Conservation (phyloP, 2,888 invertebrate species). For the Dolichomitus sp. region DNA sequence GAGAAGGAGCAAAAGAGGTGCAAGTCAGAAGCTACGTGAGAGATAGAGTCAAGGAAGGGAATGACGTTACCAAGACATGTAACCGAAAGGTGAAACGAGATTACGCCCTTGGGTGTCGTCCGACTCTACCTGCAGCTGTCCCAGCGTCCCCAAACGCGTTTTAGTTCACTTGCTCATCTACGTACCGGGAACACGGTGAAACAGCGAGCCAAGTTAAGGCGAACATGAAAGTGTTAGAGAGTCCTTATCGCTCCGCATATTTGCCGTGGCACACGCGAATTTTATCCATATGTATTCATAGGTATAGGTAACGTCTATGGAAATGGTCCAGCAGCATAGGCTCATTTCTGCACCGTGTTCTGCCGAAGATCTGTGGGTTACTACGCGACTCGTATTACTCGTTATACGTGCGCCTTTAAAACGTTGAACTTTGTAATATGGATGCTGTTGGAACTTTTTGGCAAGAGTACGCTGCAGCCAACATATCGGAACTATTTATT, state of each 20-base stretch:
- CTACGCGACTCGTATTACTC: neutral
- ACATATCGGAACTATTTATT: neutral
- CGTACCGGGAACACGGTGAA: conserved; percentile 28
- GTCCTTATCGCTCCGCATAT: conserved; percentile 13
- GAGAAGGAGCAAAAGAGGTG: conserved; percentile 19
- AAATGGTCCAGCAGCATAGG: neutral
- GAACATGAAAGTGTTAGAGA: conserved; percentile 7
- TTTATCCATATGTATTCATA: neutral
- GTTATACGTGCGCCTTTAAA: no score
- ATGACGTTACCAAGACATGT: conserved; percentile 46
- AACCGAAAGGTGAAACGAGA: conserved; percentile 70
- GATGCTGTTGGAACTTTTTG: neutral
- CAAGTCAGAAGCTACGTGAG: conserved; percentile 4
- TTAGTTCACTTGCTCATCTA: conserved; percentile 41
- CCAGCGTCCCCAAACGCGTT: conserved; percentile 10
- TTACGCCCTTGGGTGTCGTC: conserved; percentile 73
- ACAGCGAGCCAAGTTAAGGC: conserved; percentile 10
- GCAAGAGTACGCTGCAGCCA: neutral
- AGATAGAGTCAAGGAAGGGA: conserved; percentile 29
- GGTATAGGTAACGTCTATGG: neutral
- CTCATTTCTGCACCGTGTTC: neutral
- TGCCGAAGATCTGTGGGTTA: conserved; percentile 1
- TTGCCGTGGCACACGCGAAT: conserved; percentile 13
- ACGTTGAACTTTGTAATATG: neutral
- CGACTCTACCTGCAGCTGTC: conserved; percentile 12